Percentiles rank a stretch among this genome's conserved stretches.
phyloP scores from a whole-genome alignment of 2,888 invertebrate species.

The Dynastes grantii region DNA sequence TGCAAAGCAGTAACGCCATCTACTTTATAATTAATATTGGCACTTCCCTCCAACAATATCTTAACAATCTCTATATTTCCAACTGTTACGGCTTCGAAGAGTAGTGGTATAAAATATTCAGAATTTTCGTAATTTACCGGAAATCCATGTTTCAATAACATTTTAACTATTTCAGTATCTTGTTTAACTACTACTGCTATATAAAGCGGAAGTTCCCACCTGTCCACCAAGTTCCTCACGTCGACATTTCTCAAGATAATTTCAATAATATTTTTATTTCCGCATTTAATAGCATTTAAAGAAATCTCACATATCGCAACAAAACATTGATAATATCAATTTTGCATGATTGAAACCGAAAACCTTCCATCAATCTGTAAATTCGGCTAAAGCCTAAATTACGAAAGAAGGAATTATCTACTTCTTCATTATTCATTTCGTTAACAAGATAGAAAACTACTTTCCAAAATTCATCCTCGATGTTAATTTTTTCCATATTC shows the following conservation, averaged over 20 bases:
- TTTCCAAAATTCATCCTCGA: no score
- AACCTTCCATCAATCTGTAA: background rate
- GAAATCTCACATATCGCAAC: background rate
- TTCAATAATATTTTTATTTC: background rate
- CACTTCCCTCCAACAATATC: no score
- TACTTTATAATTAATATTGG: no score
- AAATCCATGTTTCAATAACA: background rate
- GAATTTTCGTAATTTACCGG: background rate
- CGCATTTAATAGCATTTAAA: background rate
- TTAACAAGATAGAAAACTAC: no score
- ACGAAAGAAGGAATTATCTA: no score
- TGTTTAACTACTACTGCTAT: background rate
- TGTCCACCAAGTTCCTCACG: background rate
- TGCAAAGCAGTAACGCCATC: background rate
- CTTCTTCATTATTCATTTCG: no score
- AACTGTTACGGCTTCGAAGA: background rate
- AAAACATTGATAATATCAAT: background rate
- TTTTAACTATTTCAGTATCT: background rate
- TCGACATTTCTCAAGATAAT: background rate
- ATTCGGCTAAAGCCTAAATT: no score
- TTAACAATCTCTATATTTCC: background rate
- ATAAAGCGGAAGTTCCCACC: background rate
- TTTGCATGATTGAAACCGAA: background rate
- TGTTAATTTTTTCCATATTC: no score
- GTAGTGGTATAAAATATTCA: background rate